phyloP scores from a whole-genome alignment of 2,113 vertebrate species.

The Polypterus bichir region DNA sequence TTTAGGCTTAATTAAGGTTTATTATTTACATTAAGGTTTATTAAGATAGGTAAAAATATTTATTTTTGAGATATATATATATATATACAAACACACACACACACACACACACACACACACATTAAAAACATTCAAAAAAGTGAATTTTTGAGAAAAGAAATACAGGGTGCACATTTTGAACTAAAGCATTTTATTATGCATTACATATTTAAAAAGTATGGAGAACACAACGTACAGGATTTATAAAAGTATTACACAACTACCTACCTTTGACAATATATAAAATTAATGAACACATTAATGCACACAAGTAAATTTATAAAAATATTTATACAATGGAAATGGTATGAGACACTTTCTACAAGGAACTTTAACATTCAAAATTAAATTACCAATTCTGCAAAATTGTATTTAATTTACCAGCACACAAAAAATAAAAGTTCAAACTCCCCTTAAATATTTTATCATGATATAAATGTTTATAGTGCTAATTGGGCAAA shows the following conservation, averaged over 20 bases:
- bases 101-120: neutral
- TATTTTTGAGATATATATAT: neutral
- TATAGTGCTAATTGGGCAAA: neutral
- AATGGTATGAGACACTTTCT: no score
- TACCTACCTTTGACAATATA: conserved; percentile 22
- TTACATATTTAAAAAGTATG: conserved; percentile 25
- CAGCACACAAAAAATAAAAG: no score
- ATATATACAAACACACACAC: neutral
- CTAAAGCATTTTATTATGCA: conserved; percentile 40
- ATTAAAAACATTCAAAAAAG: conserved; percentile 17
- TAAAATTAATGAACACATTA: neutral
- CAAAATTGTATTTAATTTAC: no score
- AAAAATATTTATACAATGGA: neutral
- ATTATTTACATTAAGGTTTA: no score
- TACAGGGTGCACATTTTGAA: conserved; percentile 35
- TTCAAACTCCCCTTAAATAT: no score
- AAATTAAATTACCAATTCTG: no score
- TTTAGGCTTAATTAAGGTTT: no score
- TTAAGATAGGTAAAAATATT: neutral
- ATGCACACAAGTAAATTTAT: neutral
- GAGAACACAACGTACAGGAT: conserved; percentile 14
- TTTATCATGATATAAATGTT: no score
- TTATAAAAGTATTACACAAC: conserved; percentile 25
- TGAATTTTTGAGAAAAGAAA: conserved; percentile 26
- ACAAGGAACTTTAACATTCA: no score